Base-by-base conservation (phyloP, 2,888 invertebrate genomes). In the Heteropelma amictum region DNA sequence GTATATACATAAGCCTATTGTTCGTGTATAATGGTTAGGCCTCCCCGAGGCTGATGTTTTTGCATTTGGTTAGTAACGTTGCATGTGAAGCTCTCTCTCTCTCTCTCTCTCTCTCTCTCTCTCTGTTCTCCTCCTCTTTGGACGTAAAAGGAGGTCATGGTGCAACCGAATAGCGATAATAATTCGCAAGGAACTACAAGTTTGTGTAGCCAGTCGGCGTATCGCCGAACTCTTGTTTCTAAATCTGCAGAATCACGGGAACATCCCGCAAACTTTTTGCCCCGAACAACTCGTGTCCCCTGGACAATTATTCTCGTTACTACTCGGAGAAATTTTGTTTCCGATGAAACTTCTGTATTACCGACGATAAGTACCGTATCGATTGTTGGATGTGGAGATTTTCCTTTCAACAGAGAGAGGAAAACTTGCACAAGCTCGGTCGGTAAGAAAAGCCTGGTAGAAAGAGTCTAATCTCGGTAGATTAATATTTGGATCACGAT, bases 101-200 rank as follows among this genome's bases (percentile, higher is more conserved):
- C 38, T 56, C 51, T 68, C 58, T 58, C 28, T 35, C 26, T 33
- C 38, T 47, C 47, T 12, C 33, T 35, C 47, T 47, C 58, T 49
- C 35, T 10, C 33, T 54, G 54, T 12, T 6, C 71, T 63, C 35
- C 71, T 58, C 51, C 68, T 58, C 58, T 53, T 45, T 58, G 38
- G 40, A 42, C 71, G 85, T 82, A 85, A 85, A 88, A 88, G 85
- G 86, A 86, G 88, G 87, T 88, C 88, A 88, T 86, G 86, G 85
- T 87, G 82, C 85, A 86, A 86, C 83, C 80, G 83, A 88, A 88
- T 85, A 86, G 85, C 82, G 86, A 85, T 87, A 86, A 88, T 86
- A 83, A 87, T 83, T 74, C 81, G 75, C 76, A 68, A 63, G 81
- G 81, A 84, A 84, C 84, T 84, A 82, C 82, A 83, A 86, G 83